Evolutionary conservation across 2,888 invertebrate species (phyloP).

Genomic region (Synergus laeviventris): DNA sequence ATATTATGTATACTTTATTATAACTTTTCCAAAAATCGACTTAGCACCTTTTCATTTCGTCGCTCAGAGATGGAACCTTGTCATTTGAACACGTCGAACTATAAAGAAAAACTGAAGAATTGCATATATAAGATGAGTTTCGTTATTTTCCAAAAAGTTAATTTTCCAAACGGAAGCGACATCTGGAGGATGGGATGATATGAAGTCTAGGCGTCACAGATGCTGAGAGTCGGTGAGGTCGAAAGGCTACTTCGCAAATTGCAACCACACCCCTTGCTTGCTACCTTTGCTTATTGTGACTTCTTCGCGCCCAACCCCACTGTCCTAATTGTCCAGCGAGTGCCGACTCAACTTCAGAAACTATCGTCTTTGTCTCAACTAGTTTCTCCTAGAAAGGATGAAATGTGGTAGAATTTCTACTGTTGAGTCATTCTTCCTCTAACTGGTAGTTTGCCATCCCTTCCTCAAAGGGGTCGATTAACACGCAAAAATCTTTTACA

Average conservation of each 20-base stretch:
- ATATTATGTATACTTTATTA: too few species aligned
- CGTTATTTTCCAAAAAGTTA: not conserved
- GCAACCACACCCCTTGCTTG: conserved; percentile 62
- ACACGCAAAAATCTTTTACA: not conserved
- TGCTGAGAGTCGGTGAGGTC: conserved; percentile 45
- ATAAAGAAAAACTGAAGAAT: not conserved
- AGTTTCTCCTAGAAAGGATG: not conserved
- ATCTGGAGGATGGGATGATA: conserved; percentile 48
- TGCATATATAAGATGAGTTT: not conserved
- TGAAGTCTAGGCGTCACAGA: conserved; percentile 44
- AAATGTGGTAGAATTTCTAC: not conserved
- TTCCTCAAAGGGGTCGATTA: not conserved
- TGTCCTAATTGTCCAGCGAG: conserved; percentile 21
- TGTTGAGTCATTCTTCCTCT: conserved; percentile 3
- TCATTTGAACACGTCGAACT: too few species aligned
- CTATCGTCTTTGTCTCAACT: not conserved
- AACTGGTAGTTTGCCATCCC: too few species aligned
- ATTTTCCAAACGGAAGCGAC: conserved; percentile 18
- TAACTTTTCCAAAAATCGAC: too few species aligned
- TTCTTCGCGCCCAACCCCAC: conserved; percentile 64
- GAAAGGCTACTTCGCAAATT: conserved; percentile 66
- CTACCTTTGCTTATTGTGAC: conserved; percentile 59
- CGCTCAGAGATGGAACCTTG: too few species aligned
- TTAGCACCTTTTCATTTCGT: too few species aligned
- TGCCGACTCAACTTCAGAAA: not conserved